Base-by-base conservation (phyloP, 1,140 invertebrate species). In the Trachymyrmex septentrionalis region DNA sequence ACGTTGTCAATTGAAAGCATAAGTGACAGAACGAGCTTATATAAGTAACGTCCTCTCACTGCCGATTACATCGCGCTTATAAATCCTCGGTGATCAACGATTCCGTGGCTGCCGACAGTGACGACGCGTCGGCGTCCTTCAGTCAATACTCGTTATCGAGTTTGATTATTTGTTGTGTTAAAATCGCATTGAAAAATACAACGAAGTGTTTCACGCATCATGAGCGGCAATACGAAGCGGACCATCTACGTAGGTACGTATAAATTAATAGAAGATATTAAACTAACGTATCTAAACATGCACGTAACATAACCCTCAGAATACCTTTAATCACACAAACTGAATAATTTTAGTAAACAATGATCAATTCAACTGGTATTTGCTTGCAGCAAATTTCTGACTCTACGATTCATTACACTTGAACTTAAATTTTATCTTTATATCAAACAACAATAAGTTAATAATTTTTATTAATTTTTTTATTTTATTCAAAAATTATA, bases 241-340 rank as follows among this genome's bases (percentile, higher is more conserved):
- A 98, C 97, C 14, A 96, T 98, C 84, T 98, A 98, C 92, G 97
- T 98, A 19, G 97, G 95, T 95, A 92, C 61, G 94, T 87, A 72
- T 14, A 0, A 38, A 75, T 71, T 55, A 55, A 19, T 27, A 57
- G 3, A 69, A 50, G 67, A 44, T n/a, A 12, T 50, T 44, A 9
- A 53, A 3, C 21, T 30, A 21, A 67, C 14, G 19, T n/a, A 34
- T 2, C 21, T 59, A 24, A 50, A 50, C 48, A 24, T 6, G 64
- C 30, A 3, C 14, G 21, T 66, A 5, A 16, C 44, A 4, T 71
- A 71, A 81, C 64, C 64, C 0, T n/a, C n/a, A 64, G 9, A 10
- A 44, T 44, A 44, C 7, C 38, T 44, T 44, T 44, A 44, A 44
- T 44, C 38, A 44, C 38, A 44, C 38, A 44, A 44, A 44, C 38